Base-by-base conservation (phyloP, 2,797 vertebrate genomes). In the Tokudaia muenninki region DNA sequence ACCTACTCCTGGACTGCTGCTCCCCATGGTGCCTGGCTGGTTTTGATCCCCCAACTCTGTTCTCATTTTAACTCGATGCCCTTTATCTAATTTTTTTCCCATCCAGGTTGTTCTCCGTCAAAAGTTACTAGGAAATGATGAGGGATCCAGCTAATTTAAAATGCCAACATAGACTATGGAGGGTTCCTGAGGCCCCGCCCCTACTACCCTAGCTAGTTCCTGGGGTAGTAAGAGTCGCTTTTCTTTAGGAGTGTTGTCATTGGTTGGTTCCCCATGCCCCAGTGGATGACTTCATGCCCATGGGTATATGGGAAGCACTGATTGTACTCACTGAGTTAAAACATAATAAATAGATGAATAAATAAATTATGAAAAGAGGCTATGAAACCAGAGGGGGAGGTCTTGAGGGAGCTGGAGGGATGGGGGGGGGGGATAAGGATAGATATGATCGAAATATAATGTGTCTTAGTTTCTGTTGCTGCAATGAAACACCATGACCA, bases 1-100 rank as follows among this genome's bases (percentile, higher is more conserved):
- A 1, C 0, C 12, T 14, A 44, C 0, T 0, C 24, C 1, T 0
- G 72, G 70, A 63, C 61, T 14, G 70, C 81, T 29, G 82, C 57
- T 78, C n/a, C 7, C 34, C 10, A 13, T 16, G 12, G 17, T 41
- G 31, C 41, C 50, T 0, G 79, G 9, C 6, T 8, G 41, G 9
- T 34, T 65, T 44, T 13, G 37, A n/a, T 72, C 37, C 2, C 29
- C 31, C 0, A 1, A 65, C 22, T 47, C 37, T 19, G 0, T 4
- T 4, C 11, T 34, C 21, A 2, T 80, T 24, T 9, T 2, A 0
- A 50, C 34, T 13, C 17, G 4, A 0, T 17, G 0, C 4, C 12
- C 7, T 52, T 47, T 47, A 44, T 37, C 59, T 14, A 1, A 4
- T 17, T 52, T 14, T 11, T 13, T 59, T 13, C 41, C 75, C 26